A percentile compares a stretch with the other conserved stretches of the same genome.
phyloP scores from a whole-genome alignment of 2,113 vertebrate species.

The Bos javanicus region DNA sequence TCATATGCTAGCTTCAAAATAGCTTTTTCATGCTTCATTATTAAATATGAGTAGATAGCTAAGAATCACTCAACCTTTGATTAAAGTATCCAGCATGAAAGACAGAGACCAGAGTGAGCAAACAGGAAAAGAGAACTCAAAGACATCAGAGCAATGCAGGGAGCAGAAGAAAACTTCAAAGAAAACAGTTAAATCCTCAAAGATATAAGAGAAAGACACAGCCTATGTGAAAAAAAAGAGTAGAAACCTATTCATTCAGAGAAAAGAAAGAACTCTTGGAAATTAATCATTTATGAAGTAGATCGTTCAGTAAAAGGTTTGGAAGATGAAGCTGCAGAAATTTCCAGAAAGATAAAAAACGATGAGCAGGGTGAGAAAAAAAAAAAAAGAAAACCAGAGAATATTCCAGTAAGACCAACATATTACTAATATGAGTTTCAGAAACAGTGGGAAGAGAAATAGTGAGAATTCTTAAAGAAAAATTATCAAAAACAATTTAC shows the following conservation, averaged over 20 bases:
- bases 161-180: constrained; percentile 12
- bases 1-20: background rate
- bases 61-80: background rate
- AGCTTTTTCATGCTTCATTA: background rate
- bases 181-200: background rate
- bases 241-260: background rate
- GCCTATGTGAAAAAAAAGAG: background rate
- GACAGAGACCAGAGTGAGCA: background rate
- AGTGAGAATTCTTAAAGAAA: background rate
- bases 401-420: background rate
- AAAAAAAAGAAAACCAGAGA: background rate
- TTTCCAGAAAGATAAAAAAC: background rate
- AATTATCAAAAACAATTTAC: background rate
- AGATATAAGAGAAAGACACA: background rate
- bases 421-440: background rate
- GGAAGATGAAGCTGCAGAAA: background rate
- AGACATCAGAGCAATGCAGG: background rate
- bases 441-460: background rate
- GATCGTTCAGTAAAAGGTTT: background rate
- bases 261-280: background rate
- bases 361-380: background rate
- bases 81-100: background rate
- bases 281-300: constrained; percentile 30
- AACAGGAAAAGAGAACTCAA: background rate
- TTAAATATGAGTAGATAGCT: constrained; percentile 15